Base-by-base conservation (phyloP, 2,888 invertebrate genomes). In the Lampropteryx suffumata region DNA sequence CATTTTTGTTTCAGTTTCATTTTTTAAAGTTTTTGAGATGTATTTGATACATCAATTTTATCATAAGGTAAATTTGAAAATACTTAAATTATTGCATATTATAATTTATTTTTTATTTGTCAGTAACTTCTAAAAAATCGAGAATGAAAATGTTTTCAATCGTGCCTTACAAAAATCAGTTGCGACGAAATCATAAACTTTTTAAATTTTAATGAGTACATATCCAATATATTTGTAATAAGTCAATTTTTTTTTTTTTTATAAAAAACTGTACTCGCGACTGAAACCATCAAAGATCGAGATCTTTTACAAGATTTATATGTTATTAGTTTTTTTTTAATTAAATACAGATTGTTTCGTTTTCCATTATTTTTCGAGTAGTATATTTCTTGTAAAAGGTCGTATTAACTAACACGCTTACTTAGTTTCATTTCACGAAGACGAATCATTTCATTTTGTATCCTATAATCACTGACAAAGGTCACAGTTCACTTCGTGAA, bases 391-490 rank as follows among this genome's bases (percentile, higher is more conserved):
- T 52, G 47, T 44, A 9, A 30, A 12, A 40, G 47, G 48, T 53
- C 33, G n/a, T 36, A 44, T 35, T 44, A 24, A 71, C 71, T 70
- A 72, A 71, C 65, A 70, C 67, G 83, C 84, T 85, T 83, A 72
- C 71, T 84, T 78, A 84, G 37, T 37, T 28, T 43, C 3, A 12
- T 30, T 46, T 32, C 3, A 12, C 69, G 17, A 17, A 17, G 17
- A 17, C 17, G 17, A 17, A 4, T 17, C 17, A 17, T 3, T 4
- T 2, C 17, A 17, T 17, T 3, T 17, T 17, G 17, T 17, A 17
- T 17, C 17, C 4, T 17, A 17, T 17, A 17, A n/a, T 17, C 17
- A 4, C 2, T 17, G 17, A 4, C 17, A 17, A 17, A 17, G 17
- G 2, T 17, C 17, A 17, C 17, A 2, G 17, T 2, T 17, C 17